Base-by-base conservation (phyloP, 2,888 invertebrate species). In the Philereme vetulata region DNA sequence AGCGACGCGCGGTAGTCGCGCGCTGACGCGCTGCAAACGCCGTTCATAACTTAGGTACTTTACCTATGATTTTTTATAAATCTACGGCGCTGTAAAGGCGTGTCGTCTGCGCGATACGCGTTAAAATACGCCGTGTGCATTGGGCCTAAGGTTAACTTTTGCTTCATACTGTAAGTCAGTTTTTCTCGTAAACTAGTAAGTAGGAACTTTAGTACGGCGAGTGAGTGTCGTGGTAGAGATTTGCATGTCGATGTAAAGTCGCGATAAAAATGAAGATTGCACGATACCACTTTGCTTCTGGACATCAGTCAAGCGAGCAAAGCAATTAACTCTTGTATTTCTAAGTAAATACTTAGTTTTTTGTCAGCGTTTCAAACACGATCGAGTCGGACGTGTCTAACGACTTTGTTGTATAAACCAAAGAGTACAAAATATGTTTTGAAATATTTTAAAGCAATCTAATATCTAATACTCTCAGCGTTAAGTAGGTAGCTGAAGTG, bases 231-330 rank as follows among this genome's bases (percentile, higher is more conserved):
- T 77, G 77, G 78, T 75, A 67, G 72, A 78, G 75, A 82, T 81
- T 81, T 79, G 75, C 80, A 81, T 81, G 75, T 76, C 74, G 81
- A 80, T 81, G 72, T 76, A 70, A 73, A 71, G 61, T 60, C 54
- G 65, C 70, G 76, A 80, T 80, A 79, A 76, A 74, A 72, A 71
- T 69, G 65, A 70, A 70, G 53, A 69, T 69, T 66, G 62, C 65
- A 68, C 70, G 65, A 65, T 66, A 51, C 34, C 64, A 67, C 59
- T 67, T 65, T 59, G 72, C 72, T 76, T 71, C 72, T 72, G 72
- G 62, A 69, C 68, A 69, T 9, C 21, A 21, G 21, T 21, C 21
- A 21, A 10, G 45, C 35, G 32, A 43, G 34, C 7, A 5, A 45
- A 56, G 44, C 35, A 46, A 21, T 21, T 21, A 21, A 21, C 21